Evolutionary conservation across 1,140 invertebrate genomes (phyloP), one percentile per base, ranked within the genome.

Genomic region (Drosophila lacertosa): DNA sequence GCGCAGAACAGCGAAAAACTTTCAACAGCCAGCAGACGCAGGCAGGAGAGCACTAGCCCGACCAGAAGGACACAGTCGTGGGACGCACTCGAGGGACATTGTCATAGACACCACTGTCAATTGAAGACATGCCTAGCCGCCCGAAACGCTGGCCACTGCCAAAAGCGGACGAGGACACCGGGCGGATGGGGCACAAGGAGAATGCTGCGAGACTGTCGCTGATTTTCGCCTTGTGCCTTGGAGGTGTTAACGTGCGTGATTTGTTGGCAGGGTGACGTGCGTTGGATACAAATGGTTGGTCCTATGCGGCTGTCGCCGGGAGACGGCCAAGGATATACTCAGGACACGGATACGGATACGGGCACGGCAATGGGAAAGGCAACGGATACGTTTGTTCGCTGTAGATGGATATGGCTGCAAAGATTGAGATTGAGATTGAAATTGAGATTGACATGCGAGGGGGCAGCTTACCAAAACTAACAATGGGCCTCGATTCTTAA

Each of bases 241-340:
- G 65, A 74, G 71, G 71, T 74, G 71, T 74, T 74, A 74, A 74
- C 66, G 71, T 74, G 71, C 66, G 71, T 74, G 71, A 74, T 74
- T 74, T 74, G 71, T 74, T 74, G 47, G 66, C 71, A 62, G 44
- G 59, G 33, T 24, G 45, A 74, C 71, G 71, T 74, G 71, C 57
- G 33, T 48, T 26, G 71, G 32, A 57, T 63, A 64, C 71, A 55
- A 74, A 74, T 74, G 45, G 33, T 22, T 60, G 63, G 45, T 42
- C 60, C 60, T 50, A 40, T 44, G 60, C 53, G 67, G 18, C 67
- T 70, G 67, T 70, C 67, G 65, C 51, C 26, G n/a, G 3, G 22
- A 47, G 48, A 64, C 33, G 50, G 40, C 50, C 59, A 58, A 48
- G 53, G 32, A 42, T 50, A 33, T 44, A 6, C 26, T 15, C 24